Conservation (phyloP, 1,140 invertebrate genomes). For the Bicyclus anynana region DNA sequence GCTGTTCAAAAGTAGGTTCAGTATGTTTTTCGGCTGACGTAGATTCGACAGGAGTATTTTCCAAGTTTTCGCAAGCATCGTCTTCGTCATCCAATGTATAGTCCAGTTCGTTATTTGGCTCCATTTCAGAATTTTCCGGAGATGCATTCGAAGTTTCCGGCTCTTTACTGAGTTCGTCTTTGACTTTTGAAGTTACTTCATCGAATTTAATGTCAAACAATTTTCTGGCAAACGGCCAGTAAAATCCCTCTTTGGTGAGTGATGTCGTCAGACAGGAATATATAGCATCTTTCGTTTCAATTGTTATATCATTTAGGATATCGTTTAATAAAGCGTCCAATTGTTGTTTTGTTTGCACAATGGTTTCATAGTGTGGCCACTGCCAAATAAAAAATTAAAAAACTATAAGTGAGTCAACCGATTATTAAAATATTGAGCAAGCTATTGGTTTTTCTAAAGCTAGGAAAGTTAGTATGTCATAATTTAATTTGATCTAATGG, state of each 20-base stretch:
- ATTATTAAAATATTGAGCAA: no score
- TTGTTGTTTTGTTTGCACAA: slow-evolving; percentile 27
- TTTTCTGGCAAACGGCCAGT: slow-evolving; percentile 41
- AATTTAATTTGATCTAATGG: no score
- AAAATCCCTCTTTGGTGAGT: slow-evolving; percentile 35
- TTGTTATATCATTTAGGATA: slow-evolving; percentile 21
- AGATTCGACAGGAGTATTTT: no score
- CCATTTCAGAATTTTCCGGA: no score
- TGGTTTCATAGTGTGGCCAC: slow-evolving; percentile 40
- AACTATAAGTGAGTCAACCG: neutral
- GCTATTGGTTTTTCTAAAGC: no score
- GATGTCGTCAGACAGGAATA: slow-evolving; percentile 1
- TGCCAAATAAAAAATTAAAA: slow-evolving; percentile 27
- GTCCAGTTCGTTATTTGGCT: no score
- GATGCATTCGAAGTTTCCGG: no score
- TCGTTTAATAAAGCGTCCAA: slow-evolving; percentile 27
- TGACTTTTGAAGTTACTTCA: neutral
- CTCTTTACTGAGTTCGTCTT: neutral
- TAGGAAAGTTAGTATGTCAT: no score
- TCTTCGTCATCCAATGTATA: no score
- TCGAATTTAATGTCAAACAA: slow-evolving; percentile 20
- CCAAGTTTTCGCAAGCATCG: no score
- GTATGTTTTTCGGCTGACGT: no score
- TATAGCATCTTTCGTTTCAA: slow-evolving; percentile 13
- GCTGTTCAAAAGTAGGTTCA: no score